phyloP scores from a whole-genome alignment of 2,888 invertebrate genomes.

The Troglohyphantes excavatus region DNA sequence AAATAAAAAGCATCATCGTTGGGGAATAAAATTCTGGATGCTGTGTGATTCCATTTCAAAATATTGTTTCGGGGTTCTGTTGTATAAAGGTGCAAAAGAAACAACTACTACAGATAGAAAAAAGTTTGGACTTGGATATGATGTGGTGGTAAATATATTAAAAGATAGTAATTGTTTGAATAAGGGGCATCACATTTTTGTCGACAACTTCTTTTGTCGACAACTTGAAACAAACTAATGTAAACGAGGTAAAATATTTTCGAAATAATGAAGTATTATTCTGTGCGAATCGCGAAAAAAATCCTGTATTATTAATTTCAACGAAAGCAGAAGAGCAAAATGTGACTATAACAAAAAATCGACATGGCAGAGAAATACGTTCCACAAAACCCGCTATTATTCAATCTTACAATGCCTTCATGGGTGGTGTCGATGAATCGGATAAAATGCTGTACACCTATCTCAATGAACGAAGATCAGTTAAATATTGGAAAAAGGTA shows the following conservation, averaged over 20 bases:
- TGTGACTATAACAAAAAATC: constrained; percentile 12
- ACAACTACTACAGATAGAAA: no score
- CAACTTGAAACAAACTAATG: neutral
- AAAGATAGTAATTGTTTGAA: no score
- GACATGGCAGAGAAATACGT: neutral
- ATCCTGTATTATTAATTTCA: constrained; percentile 5
- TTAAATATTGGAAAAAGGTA: constrained; percentile 11
- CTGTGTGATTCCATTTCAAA: no score
- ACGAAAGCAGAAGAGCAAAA: neutral
- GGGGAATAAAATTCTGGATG: no score
- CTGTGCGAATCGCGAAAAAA: neutral
- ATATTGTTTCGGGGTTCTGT: no score
- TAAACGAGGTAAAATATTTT: constrained; percentile 1
- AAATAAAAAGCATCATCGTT: no score
- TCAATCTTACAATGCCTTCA: neutral
- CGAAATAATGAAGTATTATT: neutral
- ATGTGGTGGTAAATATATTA: no score
- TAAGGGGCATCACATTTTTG: no score
- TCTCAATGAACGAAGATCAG: neutral
- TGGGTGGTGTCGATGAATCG: constrained; percentile 9
- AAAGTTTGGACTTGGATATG: no score
- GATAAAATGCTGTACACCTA: constrained; percentile 9
- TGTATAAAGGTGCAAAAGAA: no score
- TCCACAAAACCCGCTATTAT: neutral
- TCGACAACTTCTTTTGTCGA: neutral